phyloP scores from a whole-genome alignment of 2,888 invertebrate species.

The Tipula helvola region DNA sequence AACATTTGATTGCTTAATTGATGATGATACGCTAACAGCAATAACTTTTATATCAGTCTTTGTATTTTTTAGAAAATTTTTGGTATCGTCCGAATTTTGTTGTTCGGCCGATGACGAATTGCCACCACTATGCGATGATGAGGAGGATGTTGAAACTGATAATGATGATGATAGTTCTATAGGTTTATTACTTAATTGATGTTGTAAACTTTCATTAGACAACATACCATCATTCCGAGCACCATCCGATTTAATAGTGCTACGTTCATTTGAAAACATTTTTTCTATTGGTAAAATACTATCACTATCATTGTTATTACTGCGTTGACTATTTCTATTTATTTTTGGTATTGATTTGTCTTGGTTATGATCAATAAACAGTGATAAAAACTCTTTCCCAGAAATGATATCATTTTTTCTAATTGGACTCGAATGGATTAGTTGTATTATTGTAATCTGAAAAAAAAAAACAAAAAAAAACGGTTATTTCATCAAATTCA shows the following conservation, averaged over 20 bases:
- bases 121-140: background rate
- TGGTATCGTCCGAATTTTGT: background rate
- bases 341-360: slow-evolving; percentile 16
- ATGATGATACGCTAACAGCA: slow-evolving; percentile 40
- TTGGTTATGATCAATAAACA: slow-evolving; percentile 28
- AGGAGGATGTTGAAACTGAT: background rate
- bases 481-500: background rate
- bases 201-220: slow-evolving; percentile 18
- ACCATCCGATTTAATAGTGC: background rate
- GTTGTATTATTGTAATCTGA: background rate
- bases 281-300: slow-evolving; percentile 11
- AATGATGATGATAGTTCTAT: slow-evolving; percentile 18
- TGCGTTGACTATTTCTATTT: background rate
- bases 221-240: slow-evolving; percentile 9
- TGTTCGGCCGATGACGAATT: background rate
- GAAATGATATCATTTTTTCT: slow-evolving; percentile 29
- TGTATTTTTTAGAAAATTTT: background rate
- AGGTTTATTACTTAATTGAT: slow-evolving; percentile 10
- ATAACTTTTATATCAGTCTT: slow-evolving; percentile 35
- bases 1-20: slow-evolving; percentile 27
- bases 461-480: background rate
- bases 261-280: slow-evolving; percentile 12
- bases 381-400: slow-evolving; percentile 32
- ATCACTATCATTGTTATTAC: background rate
- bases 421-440: slow-evolving; percentile 9